Conservation (phyloP, 2,113 vertebrate species). For the Calypte anna region DNA sequence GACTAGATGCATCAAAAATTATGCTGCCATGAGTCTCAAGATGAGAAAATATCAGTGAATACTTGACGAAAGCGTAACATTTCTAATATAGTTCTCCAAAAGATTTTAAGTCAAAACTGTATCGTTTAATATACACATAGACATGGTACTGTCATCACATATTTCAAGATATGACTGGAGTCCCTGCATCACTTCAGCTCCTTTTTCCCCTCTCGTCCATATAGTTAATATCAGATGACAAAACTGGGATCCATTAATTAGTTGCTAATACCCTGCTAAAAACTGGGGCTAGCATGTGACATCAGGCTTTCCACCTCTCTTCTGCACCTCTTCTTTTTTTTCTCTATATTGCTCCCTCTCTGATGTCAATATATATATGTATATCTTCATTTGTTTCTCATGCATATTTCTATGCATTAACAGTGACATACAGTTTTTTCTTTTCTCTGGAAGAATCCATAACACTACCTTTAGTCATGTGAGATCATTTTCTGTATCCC, state of each 20-base stretch:
- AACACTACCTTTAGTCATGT: background rate
- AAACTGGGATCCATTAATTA: background rate
- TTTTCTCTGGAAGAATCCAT: background rate
- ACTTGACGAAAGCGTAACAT: background rate
- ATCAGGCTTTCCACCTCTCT: background rate
- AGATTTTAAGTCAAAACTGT: background rate
- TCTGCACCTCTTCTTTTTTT: background rate
- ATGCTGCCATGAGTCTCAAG: background rate
- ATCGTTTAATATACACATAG: background rate
- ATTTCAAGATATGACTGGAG: background rate
- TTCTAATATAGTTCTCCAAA: background rate
- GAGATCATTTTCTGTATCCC: background rate
- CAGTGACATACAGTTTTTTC: background rate
- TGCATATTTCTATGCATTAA: background rate
- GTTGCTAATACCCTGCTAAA: conserved; percentile 14
- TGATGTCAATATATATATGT: background rate
- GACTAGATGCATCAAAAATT: background rate
- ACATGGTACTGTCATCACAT: background rate
- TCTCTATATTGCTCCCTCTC: background rate
- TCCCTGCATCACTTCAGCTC: background rate
- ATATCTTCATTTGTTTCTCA: background rate
- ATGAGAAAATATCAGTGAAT: background rate
- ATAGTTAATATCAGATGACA: conserved; percentile 18
- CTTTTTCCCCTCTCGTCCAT: background rate
- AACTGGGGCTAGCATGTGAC: background rate